These are phyloP conservation scores for Fringilla coelebs DNA, from an alignment of 2,797 vertebrate species.

Conservation along the genomic window DNA sequence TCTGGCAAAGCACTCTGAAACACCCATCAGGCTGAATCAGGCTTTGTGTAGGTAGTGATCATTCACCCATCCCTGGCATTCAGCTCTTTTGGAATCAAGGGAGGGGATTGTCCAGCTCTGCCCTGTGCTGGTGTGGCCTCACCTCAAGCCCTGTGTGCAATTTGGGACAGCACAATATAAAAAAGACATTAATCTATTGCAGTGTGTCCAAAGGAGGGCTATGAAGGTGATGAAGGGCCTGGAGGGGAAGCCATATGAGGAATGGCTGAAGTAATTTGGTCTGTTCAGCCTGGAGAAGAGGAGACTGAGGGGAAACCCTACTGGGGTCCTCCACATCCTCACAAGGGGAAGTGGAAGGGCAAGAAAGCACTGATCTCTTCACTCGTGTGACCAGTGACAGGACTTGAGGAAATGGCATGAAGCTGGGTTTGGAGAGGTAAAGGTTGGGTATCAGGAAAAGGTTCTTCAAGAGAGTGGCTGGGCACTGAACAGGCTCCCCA, in stretches of 20 bases:
- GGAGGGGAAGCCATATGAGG: background rate
- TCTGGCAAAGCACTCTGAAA: background rate
- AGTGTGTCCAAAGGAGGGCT: background rate
- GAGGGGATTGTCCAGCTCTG: background rate
- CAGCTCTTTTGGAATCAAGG: background rate
- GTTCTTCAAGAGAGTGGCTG: background rate
- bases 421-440: background rate
- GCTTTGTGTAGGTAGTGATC: background rate
- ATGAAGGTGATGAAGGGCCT: background rate
- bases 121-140: background rate
- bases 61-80: background rate
- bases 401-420: background rate
- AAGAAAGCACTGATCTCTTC: background rate
- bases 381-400: background rate
- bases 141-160: accelerated
- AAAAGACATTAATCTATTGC: background rate
- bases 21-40: background rate
- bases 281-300: background rate
- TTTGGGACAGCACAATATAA: background rate
- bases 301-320: background rate
- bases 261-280: background rate
- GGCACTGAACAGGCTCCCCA: background rate
- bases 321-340: background rate
- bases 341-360: background rate
- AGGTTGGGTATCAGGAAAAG: background rate